Base-by-base conservation (phyloP, 1,140 invertebrate genomes). In the Conopomorpha cramerella region DNA sequence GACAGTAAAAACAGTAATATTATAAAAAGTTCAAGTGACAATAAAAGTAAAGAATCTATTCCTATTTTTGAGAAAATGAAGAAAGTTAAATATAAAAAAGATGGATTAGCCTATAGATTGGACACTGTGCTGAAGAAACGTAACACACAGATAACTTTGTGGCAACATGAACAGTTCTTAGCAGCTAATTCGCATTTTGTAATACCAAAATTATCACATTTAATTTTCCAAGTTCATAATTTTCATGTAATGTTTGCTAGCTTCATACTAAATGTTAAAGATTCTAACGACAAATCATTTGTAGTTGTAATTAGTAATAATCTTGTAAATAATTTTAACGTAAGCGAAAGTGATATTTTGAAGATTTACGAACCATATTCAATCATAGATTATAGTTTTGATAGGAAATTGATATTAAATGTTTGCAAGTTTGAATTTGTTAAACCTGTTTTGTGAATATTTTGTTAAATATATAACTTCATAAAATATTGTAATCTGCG, bases 151-250 rank as follows among this genome's bases (percentile, higher is more conserved):
- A 34, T 58, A 34, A 55, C 46, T 43, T 39, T 74, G 26, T 74
- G 70, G 70, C 55, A 70, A 38, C 60, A 74, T 41, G 70, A 74
- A 35, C 49, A 45, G 38, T 74, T 55, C 47, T 45, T 74, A 34
- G 66, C 61, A 1, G 51, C 41, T 31, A 68, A 60, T 47, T 68
- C 60, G 3, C 70, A 62, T 43, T 71, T 71, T 46, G 31, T 60
- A 1, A 56, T 71, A 14, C 66, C 66, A 1, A 70, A 58, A 48
- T 54, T 44, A 32, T 46, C 56, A 27, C 47, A 49, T 43, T 16
- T 39, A n/a, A 32, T 46, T 3, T 65, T 58, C 27, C 44, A 45
- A 37, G 53, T 71, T 37, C 37, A 50, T 61, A 53, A 34, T 30
- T 61, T 25, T 23, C 19, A 10, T 23, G 10, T 23, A 23, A 23